Conservation (phyloP, 2,797 vertebrate genomes). For the Sebastes dallii region DNA sequence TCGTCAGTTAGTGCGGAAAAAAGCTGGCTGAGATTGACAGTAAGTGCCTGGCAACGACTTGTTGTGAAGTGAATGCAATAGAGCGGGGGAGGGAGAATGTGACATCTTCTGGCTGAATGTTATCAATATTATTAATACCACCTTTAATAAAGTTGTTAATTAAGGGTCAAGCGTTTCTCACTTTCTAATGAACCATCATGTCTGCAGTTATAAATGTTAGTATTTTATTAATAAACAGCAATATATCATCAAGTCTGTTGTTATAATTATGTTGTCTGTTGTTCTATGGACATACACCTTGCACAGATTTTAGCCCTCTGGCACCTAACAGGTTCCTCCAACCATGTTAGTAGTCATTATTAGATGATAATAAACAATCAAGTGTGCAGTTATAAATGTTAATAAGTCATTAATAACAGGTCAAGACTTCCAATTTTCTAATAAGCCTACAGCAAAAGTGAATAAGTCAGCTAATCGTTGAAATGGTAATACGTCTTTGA, state of each 20-base stretch:
- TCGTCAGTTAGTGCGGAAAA: rapidly evolving
- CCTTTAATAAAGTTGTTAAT: no score
- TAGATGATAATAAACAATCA: background rate
- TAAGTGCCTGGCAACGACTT: no score
- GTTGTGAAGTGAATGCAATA: no score
- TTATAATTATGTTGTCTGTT: background rate
- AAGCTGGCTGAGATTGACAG: no score
- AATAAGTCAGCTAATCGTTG: background rate
- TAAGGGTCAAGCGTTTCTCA: rapidly evolving
- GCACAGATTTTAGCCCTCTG: background rate
- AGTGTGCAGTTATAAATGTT: background rate
- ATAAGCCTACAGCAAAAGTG: background rate
- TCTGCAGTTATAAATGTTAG: background rate
- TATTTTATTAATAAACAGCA: rapidly evolving
- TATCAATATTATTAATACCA: no score
- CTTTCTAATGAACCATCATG: no score
- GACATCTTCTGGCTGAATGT: no score
- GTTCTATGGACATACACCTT: background rate
- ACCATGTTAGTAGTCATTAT: background rate
- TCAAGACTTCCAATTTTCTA: background rate
- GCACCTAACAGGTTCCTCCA: background rate
- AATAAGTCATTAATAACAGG: background rate
- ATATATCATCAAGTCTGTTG: background rate
- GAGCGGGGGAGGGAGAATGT: no score
- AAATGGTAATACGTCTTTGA: background rate